Evolutionary conservation across 1,140 invertebrate genomes (phyloP).

Genomic region (Magallana angulata): DNA sequence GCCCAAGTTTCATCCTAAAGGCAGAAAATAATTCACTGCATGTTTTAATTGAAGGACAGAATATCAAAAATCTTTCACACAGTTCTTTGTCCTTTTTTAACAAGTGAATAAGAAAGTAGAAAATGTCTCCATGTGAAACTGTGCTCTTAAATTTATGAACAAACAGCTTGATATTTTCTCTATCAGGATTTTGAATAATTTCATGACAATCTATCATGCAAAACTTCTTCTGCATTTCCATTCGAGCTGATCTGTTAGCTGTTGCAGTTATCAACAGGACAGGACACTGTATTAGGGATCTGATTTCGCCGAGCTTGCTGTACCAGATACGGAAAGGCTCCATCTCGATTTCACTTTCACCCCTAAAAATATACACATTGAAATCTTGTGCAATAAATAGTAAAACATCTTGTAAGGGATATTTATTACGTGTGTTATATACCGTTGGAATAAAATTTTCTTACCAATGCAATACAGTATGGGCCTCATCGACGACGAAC

Average conservation of each 20-base stretch:
- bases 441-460: neutral
- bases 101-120: slow-evolving; percentile 47
- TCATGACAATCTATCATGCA: slow-evolving; percentile 21
- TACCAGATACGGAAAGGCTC: slow-evolving; percentile 43
- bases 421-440: too few species aligned
- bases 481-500: too few species aligned
- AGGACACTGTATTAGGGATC: slow-evolving; percentile 26
- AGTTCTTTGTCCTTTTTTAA: too few species aligned
- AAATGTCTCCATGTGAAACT: slow-evolving; percentile 30
- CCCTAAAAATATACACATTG: slow-evolving; percentile 31
- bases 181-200: slow-evolving; percentile 43
- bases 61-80: neutral
- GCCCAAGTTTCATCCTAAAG: slow-evolving; percentile 49
- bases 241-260: slow-evolving; percentile 40
- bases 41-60: slow-evolving; percentile 37
- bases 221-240: slow-evolving; percentile 48
- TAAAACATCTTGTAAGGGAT: too few species aligned
- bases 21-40: slow-evolving; percentile 47
- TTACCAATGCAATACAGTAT: neutral
- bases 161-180: slow-evolving; percentile 57
- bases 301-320: slow-evolving; percentile 39
- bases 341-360: neutral
- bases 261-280: slow-evolving; percentile 43
- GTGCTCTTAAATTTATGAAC: slow-evolving; percentile 22
- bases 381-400: neutral